Evolutionary conservation across 2,888 invertebrate genomes (phyloP).

Genomic region (Apodemia duryi): DNA sequence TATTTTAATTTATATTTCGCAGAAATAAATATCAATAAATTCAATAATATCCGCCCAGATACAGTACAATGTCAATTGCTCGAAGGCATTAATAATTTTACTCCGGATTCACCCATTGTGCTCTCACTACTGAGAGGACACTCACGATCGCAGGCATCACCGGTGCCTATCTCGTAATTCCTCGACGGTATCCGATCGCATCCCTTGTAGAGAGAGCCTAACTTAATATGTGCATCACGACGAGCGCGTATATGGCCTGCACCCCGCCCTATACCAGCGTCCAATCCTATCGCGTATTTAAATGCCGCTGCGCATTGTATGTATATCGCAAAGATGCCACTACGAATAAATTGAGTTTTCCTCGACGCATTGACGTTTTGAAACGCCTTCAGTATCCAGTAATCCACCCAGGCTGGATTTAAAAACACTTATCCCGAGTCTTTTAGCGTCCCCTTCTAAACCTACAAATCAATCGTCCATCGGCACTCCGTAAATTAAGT

Average conservation of each 20-base stretch:
- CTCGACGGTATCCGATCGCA: slow-evolving; percentile 49
- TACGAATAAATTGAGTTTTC: slow-evolving; percentile 67
- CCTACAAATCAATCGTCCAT: slow-evolving; percentile 74
- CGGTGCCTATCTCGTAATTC: slow-evolving; percentile 64
- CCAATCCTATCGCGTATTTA: slow-evolving; percentile 75
- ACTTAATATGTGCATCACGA: slow-evolving; percentile 80
- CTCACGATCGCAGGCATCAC: slow-evolving; percentile 66
- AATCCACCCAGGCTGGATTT: slow-evolving; percentile 43
- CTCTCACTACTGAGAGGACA: slow-evolving; percentile 48
- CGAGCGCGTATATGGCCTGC: slow-evolving; percentile 66
- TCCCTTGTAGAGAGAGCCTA: slow-evolving; percentile 68
- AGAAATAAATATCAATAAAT: slow-evolving; percentile 5
- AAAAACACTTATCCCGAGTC: slow-evolving; percentile 59
- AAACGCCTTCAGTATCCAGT: slow-evolving; percentile 34
- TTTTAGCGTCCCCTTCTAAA: slow-evolving; percentile 55
- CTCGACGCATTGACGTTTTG: slow-evolving; percentile 48
- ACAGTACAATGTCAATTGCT: slow-evolving; percentile 49
- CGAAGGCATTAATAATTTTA: slow-evolving; percentile 56
- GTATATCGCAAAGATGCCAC: slow-evolving; percentile 61
- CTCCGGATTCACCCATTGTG: slow-evolving; percentile 53
- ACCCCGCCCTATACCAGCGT: slow-evolving; percentile 59
- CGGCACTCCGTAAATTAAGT: slow-evolving; percentile 77
- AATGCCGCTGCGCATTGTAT: slow-evolving; percentile 70
- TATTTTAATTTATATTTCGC: neutral
- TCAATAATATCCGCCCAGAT: slow-evolving; percentile 1